phyloP scores from a whole-genome alignment of 2,113 vertebrate species.

The Hucho hucho region DNA sequence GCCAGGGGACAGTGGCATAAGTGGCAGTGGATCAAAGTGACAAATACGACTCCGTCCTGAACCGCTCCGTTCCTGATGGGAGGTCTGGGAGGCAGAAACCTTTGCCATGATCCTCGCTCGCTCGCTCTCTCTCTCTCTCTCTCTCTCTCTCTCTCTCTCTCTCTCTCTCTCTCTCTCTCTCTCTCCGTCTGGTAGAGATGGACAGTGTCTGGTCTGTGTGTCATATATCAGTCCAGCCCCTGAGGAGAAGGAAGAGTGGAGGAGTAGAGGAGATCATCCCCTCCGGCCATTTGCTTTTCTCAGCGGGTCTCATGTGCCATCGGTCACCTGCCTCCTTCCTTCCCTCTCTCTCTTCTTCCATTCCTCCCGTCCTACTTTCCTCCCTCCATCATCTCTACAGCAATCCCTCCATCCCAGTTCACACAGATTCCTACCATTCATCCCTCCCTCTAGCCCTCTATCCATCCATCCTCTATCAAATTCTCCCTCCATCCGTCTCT shows the following conservation, averaged over 20 bases:
- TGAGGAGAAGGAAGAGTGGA: background rate
- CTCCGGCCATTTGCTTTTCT: conserved; percentile 59
- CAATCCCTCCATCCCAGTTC: conserved; percentile 48
- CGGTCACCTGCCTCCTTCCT: conserved; percentile 28
- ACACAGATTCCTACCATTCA: conserved; percentile 22
- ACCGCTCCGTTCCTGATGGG: no score
- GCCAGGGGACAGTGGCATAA: no score
- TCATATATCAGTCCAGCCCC: conserved; percentile 48
- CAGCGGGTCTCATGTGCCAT: conserved; percentile 45
- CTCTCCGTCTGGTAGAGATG: conserved; percentile 2
- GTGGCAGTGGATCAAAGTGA: no score
- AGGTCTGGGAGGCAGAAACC: conserved; percentile 39
- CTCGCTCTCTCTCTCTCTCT: background rate
- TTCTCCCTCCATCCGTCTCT: conserved; percentile 17
- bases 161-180: conserved; percentile 11
- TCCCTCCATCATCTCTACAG: conserved; percentile 34
- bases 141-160: conserved; percentile 7
- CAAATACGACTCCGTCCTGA: no score
- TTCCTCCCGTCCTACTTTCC: conserved; percentile 8
- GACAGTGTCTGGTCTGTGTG: background rate
- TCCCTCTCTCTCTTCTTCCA: conserved; percentile 15
- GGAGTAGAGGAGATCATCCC: conserved; percentile 41
- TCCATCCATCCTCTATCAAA: background rate
- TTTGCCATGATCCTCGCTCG: conserved; percentile 29
- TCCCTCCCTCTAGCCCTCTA: conserved; percentile 21